A percentile compares a stretch with the other conserved stretches of the same genome.
These are phyloP conservation scores for Aphaenogaster floridana DNA, from an alignment of 1,140 invertebrate genomes.

Conservation along the genomic window DNA sequence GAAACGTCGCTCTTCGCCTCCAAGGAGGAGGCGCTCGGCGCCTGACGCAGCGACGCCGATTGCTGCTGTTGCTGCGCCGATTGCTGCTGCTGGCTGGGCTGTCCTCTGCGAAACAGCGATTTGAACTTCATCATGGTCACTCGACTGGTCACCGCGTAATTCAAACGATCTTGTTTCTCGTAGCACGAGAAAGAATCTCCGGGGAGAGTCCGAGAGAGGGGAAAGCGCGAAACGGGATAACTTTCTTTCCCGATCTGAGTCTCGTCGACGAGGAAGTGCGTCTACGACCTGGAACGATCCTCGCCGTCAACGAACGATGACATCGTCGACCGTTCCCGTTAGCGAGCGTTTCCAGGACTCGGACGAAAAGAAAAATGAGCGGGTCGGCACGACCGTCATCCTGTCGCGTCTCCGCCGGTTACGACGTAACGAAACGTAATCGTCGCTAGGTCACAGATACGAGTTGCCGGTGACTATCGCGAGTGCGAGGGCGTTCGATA, in stretches of 20 bases:
- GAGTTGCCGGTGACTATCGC: not conserved
- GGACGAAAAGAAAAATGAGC: not conserved
- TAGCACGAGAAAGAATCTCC: not conserved
- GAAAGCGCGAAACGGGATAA: not conserved
- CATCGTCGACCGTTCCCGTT: conserved; percentile 39
- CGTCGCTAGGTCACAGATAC: conserved; percentile 27
- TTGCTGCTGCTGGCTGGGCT: conserved; percentile 86
- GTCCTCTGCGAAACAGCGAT: conserved; percentile 93
- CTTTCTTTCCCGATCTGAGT: not conserved
- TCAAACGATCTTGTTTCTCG: conserved; percentile 10
- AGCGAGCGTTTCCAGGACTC: conserved; percentile 14
- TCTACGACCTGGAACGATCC: conserved; percentile 5
- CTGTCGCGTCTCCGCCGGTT: conserved; percentile 16
- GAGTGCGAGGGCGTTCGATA: conserved; percentile 3
- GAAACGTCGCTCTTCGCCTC: conserved; percentile 76
- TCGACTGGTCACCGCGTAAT: conserved; percentile 70
- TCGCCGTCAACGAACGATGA: conserved; percentile 41
- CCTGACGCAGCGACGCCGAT: conserved; percentile 86
- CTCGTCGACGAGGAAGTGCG: not conserved
- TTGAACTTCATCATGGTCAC: conserved; percentile 93
- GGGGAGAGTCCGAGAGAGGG: not conserved
- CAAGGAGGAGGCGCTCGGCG: conserved; percentile 80
- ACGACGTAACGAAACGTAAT: conserved; percentile 23
- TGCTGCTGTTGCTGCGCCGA: conserved; percentile 87
- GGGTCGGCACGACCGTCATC: conserved; percentile 14